Conservation (phyloP, 1,140 invertebrate genomes). For the Megalonaias nervosa region DNA sequence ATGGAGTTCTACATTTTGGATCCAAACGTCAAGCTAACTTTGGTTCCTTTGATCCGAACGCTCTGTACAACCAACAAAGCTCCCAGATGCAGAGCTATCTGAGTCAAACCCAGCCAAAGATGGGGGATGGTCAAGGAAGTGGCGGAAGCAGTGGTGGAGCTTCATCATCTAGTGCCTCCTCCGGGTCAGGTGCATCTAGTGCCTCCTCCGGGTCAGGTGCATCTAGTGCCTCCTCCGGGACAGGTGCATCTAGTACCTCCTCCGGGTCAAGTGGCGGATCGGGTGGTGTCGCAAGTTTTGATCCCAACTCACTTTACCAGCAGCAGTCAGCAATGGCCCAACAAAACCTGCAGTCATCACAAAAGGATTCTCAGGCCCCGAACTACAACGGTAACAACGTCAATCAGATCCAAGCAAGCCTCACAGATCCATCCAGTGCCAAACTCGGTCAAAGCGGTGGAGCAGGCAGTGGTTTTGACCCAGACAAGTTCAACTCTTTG, state of each 20-base stretch:
- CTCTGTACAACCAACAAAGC: no score
- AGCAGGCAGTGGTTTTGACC: constrained; percentile 14
- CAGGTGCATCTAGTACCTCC: constrained; percentile 1
- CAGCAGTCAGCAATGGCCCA: neutral
- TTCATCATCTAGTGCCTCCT: neutral
- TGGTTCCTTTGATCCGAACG: no score
- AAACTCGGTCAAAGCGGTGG: constrained; percentile 15
- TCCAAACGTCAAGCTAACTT: no score
- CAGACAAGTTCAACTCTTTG: constrained; percentile 17
- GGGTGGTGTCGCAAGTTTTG: neutral
- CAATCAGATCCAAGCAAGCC: constrained; percentile 18
- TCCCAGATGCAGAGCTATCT: no score
- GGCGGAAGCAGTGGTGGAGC: neutral
- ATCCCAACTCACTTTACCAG: neutral
- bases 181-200: neutral
- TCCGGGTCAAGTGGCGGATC: neutral
- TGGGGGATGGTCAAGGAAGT: neutral
- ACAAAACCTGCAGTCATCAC: no score
- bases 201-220: neutral
- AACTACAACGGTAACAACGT: constrained; percentile 18
- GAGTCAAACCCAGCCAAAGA: no score
- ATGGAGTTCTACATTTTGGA: no score
- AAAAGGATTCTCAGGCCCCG: constrained; percentile 2
- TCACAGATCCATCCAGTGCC: constrained; percentile 14
- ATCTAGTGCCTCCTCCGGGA: neutral